These are phyloP conservation scores for Habroteleia sp. DNA, from an alignment of 2,888 invertebrate species.

Conservation along the genomic window DNA sequence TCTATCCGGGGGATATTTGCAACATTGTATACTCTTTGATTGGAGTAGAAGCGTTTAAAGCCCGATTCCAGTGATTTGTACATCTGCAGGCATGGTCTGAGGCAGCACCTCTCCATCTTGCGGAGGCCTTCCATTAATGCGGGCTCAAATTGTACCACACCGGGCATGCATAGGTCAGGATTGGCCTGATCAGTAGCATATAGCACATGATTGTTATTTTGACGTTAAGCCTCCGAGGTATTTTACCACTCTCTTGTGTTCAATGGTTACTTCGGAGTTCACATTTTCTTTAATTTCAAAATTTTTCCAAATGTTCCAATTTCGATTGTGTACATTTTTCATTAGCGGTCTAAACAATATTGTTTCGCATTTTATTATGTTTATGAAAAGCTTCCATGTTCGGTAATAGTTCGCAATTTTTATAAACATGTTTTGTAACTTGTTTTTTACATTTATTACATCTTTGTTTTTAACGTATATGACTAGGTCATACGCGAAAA, in stretches of 20 bases:
- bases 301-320: no score
- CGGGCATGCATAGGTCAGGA: constrained; percentile 59
- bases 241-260: no score
- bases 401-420: constrained; percentile 28
- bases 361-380: constrained; percentile 57
- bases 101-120: constrained; percentile 10
- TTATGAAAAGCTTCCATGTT: constrained; percentile 60
- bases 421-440: constrained; percentile 14
- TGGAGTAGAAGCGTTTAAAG: no score
- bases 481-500: constrained; percentile 50
- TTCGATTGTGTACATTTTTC: neutral
- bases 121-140: constrained; percentile 6
- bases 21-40: neutral
- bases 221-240: no score
- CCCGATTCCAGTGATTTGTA: constrained; percentile 4
- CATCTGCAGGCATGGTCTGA: constrained; percentile 6
- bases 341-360: constrained; percentile 52
- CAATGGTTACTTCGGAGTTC: no score
- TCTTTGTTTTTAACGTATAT: constrained; percentile 28
- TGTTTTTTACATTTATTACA: neutral
- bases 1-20: constrained; percentile 35
- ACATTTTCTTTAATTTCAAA: no score
- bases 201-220: constrained; percentile 65
- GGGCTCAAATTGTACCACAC: constrained; percentile 56
- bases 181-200: constrained; percentile 53